A percentile compares a stretch with the other conserved stretches of the same genome.
These are phyloP conservation scores for Hybos culiciformis DNA, from an alignment of 2,888 invertebrate species.

Conservation along the genomic window DNA sequence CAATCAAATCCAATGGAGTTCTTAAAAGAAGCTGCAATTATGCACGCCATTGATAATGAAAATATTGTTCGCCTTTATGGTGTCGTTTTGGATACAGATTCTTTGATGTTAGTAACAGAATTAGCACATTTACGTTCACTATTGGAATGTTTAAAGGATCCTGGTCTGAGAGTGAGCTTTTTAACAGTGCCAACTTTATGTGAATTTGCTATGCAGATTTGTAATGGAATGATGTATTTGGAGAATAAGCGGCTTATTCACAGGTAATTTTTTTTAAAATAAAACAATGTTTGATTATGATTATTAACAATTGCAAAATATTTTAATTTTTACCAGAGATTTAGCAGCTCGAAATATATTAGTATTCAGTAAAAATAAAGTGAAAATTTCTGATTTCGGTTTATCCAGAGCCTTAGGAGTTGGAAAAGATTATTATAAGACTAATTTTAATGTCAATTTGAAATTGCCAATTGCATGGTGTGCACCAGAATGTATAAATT, in stretches of 20 bases:
- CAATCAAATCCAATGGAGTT: constrained; percentile 94
- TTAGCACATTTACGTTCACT: constrained; percentile 88
- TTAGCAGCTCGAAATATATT: constrained; percentile 95
- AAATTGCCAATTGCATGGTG: constrained; percentile 99
- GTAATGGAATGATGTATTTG: constrained; percentile 95
- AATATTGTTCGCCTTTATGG: constrained; percentile 96
- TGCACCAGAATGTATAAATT: constrained; percentile 95
- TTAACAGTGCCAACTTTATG: constrained; percentile 79
- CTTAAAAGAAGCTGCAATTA: constrained; percentile 93
- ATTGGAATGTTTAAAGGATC: constrained; percentile 90
- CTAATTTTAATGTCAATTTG: constrained; percentile 92
- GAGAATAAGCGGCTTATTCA: constrained; percentile 94
- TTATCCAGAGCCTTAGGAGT: constrained; percentile 89
- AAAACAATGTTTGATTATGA: constrained; percentile 4
- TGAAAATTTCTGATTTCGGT: constrained; percentile 98
- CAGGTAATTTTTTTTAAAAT: constrained; percentile 41
- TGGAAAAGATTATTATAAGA: constrained; percentile 98
- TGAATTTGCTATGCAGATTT: constrained; percentile 90
- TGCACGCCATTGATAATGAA: constrained; percentile 95
- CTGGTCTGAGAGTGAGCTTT: constrained; percentile 78
- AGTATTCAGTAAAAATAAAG: constrained; percentile 90
- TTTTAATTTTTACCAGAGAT: constrained; percentile 71
- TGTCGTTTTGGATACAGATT: constrained; percentile 85
- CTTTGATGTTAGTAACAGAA: constrained; percentile 75
- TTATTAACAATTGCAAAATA: constrained; percentile 3